Percentiles rank a stretch among this genome's conserved stretches.
These are phyloP conservation scores for Lophius americanus DNA, from an alignment of 2,797 vertebrate species.

Conservation along the genomic window DNA sequence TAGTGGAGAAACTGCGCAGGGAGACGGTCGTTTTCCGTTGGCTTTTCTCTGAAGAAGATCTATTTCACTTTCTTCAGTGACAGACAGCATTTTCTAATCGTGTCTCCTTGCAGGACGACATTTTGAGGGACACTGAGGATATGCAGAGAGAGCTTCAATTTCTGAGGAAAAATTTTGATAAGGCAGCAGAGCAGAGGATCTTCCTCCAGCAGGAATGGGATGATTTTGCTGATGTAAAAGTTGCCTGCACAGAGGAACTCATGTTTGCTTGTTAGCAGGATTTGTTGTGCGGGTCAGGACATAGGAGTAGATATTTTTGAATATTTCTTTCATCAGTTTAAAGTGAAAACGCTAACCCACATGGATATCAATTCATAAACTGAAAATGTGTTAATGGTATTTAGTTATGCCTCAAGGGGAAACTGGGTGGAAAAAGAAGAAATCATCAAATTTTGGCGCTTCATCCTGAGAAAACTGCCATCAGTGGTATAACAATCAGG, in stretches of 20 bases:
- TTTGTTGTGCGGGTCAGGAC: too few species aligned
- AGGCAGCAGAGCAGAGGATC: conserved; percentile 62
- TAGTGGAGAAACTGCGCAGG: conserved; percentile 72
- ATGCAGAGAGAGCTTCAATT: conserved; percentile 67
- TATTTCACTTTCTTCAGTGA: conserved; percentile 18
- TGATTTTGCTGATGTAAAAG: conserved; percentile 74
- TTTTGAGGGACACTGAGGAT: conserved; percentile 61
- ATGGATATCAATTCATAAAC: too few species aligned
- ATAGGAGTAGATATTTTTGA: too few species aligned
- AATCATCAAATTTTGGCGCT: too few species aligned
- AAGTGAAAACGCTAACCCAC: too few species aligned
- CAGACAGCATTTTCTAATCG: conserved; percentile 17
- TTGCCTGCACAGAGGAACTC: not conserved
- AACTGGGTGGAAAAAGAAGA: too few species aligned
- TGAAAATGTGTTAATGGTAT: too few species aligned
- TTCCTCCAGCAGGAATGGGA: conserved; percentile 65
- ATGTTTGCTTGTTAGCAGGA: too few species aligned
- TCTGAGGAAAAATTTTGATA: conserved; percentile 65
- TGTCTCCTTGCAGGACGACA: conserved; percentile 73
- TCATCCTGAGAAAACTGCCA: too few species aligned
- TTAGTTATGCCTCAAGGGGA: too few species aligned
- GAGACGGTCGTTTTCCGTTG: conserved; percentile 70
- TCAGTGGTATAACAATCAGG: too few species aligned
- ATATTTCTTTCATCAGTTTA: too few species aligned
- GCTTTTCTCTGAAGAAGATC: conserved; percentile 15